A percentile compares a stretch with the other conserved stretches of the same genome.
Conservation (phyloP, 2,797 vertebrate species). For the Lagorchestes hirsutus region DNA sequence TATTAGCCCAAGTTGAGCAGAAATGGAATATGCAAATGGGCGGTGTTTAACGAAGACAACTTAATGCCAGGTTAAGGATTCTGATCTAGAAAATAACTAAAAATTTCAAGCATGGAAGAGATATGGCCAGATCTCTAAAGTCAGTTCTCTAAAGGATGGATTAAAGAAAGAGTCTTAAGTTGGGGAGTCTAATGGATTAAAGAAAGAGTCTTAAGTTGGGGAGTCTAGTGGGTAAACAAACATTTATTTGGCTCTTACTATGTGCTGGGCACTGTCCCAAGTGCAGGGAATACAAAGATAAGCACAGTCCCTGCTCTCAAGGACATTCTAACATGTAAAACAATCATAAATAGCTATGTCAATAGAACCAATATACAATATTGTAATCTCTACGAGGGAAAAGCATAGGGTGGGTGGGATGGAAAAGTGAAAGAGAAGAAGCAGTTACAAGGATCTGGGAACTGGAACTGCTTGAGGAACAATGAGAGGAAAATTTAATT, state of each 20-base stretch:
- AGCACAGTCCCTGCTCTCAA: neutral
- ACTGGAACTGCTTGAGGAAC: neutral
- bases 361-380: neutral
- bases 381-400: neutral
- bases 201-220: neutral
- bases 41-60: neutral
- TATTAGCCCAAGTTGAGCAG: neutral
- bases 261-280: neutral
- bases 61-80: neutral
- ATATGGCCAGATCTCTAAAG: neutral
- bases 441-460: neutral
- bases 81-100: neutral
- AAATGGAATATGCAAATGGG: neutral
- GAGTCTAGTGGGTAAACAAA: neutral
- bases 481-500: neutral
- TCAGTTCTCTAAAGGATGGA: neutral
- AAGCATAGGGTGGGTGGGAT: neutral
- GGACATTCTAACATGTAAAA: neutral
- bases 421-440: neutral
- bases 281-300: neutral
- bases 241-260: neutral
- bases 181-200: neutral
- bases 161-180: neutral
- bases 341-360: neutral
- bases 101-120: neutral